phyloP scores from a whole-genome alignment of 2,113 vertebrate species.

The Trogon surrucura region DNA sequence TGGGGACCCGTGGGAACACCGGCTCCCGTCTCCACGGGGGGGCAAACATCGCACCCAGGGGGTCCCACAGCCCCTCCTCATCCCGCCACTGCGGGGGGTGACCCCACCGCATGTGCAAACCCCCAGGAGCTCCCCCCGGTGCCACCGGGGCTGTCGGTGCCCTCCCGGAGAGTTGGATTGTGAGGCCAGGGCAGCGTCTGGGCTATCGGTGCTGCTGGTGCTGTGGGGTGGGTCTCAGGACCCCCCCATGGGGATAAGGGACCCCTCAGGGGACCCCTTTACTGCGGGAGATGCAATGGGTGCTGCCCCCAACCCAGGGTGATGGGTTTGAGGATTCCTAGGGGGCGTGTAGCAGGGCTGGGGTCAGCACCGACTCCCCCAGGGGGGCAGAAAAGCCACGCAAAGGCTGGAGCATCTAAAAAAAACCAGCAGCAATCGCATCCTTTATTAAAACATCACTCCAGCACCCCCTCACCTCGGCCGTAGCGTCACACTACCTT shows the following conservation, averaged over 20 bases:
- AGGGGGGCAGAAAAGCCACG: not conserved
- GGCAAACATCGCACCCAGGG: no score
- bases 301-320: not conserved
- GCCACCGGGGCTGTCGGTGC: not conserved
- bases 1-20: not conserved
- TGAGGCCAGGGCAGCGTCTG: no score
- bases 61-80: not conserved
- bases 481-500: not conserved
- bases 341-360: not conserved
- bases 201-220: no score
- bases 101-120: not conserved
- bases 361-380: not conserved
- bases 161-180: no score
- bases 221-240: no score
- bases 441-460: slow-evolving; percentile 17
- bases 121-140: no score
- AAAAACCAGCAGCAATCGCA: not conserved
- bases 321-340: no score
- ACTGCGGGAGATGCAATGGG: no score
- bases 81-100: not conserved
- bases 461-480: not conserved
- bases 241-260: not conserved
- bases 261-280: no score
- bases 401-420: not conserved
- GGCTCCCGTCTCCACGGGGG: no score